Conservation (phyloP, 2,797 vertebrate species). For the Chaetophractus vellerosus region DNA sequence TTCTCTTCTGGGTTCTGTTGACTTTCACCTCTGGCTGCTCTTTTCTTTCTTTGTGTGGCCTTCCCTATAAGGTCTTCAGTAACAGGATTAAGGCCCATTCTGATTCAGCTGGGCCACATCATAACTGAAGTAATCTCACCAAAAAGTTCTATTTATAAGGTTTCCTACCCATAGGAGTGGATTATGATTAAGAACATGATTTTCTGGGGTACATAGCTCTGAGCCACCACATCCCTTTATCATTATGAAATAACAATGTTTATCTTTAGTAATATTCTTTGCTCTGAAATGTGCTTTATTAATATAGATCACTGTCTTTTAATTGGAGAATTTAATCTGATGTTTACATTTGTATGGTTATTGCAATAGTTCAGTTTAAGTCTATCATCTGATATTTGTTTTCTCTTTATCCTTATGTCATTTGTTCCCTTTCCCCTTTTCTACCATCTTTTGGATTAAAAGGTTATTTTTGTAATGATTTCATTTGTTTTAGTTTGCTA, state of each 20-base stretch:
- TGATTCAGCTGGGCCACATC: too few species aligned
- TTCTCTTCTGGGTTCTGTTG: too few species aligned
- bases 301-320: conserved; percentile 3
- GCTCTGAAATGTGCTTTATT: not conserved
- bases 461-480: not conserved
- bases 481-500: not conserved
- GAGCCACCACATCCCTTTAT: not conserved
- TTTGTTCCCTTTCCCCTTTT: not conserved
- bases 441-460: not conserved
- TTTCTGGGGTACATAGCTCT: too few species aligned
- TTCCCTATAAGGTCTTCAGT: too few species aligned
- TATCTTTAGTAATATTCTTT: conserved; percentile 13
- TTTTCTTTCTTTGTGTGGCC: too few species aligned
- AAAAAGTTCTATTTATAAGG: too few species aligned
- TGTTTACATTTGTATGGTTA: conserved; percentile 20
- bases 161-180: too few species aligned
- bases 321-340: not conserved
- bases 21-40: too few species aligned
- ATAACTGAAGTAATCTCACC: too few species aligned
- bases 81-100: too few species aligned
- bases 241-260: not conserved
- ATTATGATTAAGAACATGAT: too few species aligned
- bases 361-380: conserved; percentile 15
- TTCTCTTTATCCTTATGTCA: not conserved
- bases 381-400: not conserved